Evolutionary conservation across 1,140 invertebrate species (phyloP).

Genomic region (Rhopalosiphum padi): DNA sequence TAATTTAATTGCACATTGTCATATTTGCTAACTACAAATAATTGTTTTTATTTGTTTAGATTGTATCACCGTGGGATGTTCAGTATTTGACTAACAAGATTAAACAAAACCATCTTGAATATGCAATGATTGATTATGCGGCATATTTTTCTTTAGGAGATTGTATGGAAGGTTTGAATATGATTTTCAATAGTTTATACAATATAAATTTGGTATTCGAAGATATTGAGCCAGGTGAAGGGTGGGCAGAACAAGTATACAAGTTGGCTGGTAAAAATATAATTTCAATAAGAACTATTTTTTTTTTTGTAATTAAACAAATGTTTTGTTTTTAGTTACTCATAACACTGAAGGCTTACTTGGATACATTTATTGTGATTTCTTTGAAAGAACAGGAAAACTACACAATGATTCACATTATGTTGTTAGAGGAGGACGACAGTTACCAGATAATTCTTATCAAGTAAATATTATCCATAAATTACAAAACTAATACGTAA

Average conservation of each 20-base stretch:
- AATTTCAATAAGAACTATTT: no score
- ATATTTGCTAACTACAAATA: not conserved
- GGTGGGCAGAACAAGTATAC: constrained; percentile 86
- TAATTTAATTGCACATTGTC: no score
- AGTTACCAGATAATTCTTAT: constrained; percentile 81
- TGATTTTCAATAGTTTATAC: constrained; percentile 81
- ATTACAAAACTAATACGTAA: not conserved
- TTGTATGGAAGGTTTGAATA: constrained; percentile 95
- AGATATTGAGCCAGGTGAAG: constrained; percentile 78
- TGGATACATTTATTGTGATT: constrained; percentile 97
- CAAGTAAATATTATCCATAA: constrained; percentile 67
- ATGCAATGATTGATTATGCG: constrained; percentile 73
- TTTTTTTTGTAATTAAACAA: not conserved
- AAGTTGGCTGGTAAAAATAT: constrained; percentile 75
- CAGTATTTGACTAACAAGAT: constrained; percentile 79
- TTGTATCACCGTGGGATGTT: constrained; percentile 82
- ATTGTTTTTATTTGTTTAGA: constrained; percentile 60
- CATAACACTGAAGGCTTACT: constrained; percentile 80
- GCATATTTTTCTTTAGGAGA: constrained; percentile 93
- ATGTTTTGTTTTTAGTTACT: constrained; percentile 65
- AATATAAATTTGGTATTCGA: constrained; percentile 77
- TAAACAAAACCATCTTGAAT: constrained; percentile 74
- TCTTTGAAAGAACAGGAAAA: constrained; percentile 89
- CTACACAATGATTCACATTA: constrained; percentile 98
- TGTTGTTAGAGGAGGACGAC: constrained; percentile 93